phyloP scores from a whole-genome alignment of 2,797 vertebrate genomes.

The Thripadectes ignobilis region DNA sequence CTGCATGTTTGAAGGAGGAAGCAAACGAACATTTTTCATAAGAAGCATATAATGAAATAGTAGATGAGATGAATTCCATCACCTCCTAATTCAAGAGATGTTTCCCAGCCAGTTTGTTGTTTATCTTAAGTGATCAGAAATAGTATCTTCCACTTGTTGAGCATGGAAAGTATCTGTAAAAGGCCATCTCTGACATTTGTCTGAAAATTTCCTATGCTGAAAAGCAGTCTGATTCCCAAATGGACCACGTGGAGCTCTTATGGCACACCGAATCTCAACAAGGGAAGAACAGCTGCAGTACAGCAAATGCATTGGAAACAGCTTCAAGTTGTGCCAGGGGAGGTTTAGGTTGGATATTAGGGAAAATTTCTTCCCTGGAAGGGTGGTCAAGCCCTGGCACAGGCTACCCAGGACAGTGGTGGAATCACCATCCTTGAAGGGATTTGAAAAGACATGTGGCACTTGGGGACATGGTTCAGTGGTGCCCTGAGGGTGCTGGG shows the following conservation, averaged over 20 bases:
- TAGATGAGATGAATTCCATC: too few relatives aligned
- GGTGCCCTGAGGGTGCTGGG: not conserved
- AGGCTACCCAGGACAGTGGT: too few relatives aligned
- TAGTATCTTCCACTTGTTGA: not conserved
- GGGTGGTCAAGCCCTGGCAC: not conserved
- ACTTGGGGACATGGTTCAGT: not conserved
- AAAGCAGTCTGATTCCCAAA: not conserved
- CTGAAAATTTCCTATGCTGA: not conserved
- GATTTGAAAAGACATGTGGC: not conserved
- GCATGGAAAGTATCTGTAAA: not conserved
- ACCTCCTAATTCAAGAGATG: not conserved
- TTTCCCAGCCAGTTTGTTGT: not conserved
- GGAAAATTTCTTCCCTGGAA: not conserved
- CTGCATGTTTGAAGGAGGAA: not conserved
- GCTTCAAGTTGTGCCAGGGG: not conserved
- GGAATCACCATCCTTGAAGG: not conserved
- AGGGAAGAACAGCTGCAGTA: not conserved
- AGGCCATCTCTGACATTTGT: not conserved
- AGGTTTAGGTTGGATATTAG: not conserved
- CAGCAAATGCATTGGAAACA: not conserved
- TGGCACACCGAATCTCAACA: not conserved
- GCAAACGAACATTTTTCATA: not conserved
- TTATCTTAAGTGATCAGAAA: not conserved
- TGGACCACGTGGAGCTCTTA: accelerated
- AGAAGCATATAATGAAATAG: not conserved